These are phyloP conservation scores for Tenthredo scrophulariae DNA, from an alignment of 2,888 invertebrate genomes.

Conservation along the genomic window DNA sequence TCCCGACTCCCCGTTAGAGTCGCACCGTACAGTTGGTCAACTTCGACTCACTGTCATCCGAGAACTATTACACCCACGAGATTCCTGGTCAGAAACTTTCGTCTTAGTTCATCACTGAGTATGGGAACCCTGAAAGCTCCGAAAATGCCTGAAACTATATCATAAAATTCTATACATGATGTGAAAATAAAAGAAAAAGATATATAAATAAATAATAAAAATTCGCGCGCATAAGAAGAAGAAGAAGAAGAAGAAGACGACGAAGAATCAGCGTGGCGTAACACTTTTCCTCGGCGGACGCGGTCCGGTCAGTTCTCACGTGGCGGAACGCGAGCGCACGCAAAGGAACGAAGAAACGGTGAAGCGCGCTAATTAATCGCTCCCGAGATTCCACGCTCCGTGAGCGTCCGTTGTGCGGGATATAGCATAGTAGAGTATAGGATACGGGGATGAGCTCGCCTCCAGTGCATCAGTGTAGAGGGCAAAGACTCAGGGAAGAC, in stretches of 20 bases:
- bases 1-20: neutral
- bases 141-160: neutral
- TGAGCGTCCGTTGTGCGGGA: constrained; percentile 11
- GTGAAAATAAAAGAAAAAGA: neutral
- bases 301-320: constrained; percentile 39
- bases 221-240: constrained; percentile 6
- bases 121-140: neutral
- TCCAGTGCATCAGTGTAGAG: neutral
- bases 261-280: constrained; percentile 17
- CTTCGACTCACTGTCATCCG: neutral
- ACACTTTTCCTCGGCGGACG: constrained; percentile 7
- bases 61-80: neutral
- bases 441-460: neutral
- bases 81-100: neutral
- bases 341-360: constrained; percentile 22
- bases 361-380: constrained; percentile 41
- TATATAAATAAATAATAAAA: neutral
- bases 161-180: neutral
- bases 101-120: neutral
- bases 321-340: constrained; percentile 29
- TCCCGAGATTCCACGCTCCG: constrained; percentile 36
- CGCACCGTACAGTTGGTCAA: neutral
- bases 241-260: neutral
- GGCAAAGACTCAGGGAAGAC: constrained; percentile 16
- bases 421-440: neutral